Percentiles rank a stretch among this genome's conserved stretches.
Conservation (phyloP, 2,797 vertebrate genomes). For the Pempheris klunzingeri region DNA sequence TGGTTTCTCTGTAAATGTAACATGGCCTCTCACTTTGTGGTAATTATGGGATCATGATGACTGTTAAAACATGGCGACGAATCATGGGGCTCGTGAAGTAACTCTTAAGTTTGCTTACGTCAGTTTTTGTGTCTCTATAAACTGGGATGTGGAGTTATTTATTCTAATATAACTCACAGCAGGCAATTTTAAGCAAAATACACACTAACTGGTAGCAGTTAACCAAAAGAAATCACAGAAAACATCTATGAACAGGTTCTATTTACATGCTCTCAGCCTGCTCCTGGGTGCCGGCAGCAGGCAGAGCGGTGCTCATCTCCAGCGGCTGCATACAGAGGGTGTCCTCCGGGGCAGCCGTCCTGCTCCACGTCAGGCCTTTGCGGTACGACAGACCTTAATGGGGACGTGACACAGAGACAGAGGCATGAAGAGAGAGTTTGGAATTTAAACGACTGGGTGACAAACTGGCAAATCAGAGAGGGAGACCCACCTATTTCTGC, state of each 20-base stretch:
- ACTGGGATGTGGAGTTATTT: not conserved
- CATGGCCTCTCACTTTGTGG: too few species aligned
- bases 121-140: not conserved
- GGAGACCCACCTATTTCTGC: slow-evolving; percentile 87
- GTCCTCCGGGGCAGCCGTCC: slow-evolving; percentile 83
- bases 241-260: not conserved
- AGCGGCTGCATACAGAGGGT: slow-evolving; percentile 89
- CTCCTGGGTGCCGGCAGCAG: slow-evolving; percentile 71
- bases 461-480: not conserved
- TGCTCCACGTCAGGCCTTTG: slow-evolving; percentile 92
- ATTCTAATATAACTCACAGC: not conserved
- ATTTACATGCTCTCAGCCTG: slow-evolving; percentile 85
- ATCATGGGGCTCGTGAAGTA: not conserved
- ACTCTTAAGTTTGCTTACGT: too few species aligned
- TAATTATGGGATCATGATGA: not conserved
- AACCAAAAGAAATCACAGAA: not conserved
- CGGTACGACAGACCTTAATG: slow-evolving; percentile 94
- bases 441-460: too few species aligned
- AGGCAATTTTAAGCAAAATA: too few species aligned
- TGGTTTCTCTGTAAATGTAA: not conserved
- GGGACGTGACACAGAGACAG: not conserved
- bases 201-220: not conserved
- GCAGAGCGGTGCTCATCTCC: slow-evolving; percentile 87
- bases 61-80: not conserved
- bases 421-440: not conserved